A percentile compares a stretch with the other conserved stretches of the same genome.
These are phyloP conservation scores for Aporophyla lueneburgensis DNA, from an alignment of 2,888 invertebrate genomes.

Conservation along the genomic window DNA sequence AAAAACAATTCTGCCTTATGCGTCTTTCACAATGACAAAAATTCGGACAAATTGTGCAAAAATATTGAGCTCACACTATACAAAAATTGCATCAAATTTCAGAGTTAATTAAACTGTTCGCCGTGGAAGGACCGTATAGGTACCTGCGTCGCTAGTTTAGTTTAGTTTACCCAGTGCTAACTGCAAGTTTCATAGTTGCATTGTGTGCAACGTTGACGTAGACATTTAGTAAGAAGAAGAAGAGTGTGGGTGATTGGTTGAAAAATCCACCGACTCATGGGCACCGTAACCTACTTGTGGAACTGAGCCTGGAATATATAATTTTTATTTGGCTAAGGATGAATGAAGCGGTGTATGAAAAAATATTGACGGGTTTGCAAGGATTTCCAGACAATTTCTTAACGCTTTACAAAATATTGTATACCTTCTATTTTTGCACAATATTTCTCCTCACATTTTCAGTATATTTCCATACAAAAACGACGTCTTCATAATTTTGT, in stretches of 20 bases:
- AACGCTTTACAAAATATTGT: background rate
- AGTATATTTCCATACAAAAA: background rate
- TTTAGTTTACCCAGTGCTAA: background rate
- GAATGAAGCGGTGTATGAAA: too few relatives aligned
- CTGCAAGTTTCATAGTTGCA: background rate
- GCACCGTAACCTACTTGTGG: background rate
- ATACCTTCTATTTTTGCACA: background rate
- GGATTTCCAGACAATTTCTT: too few relatives aligned
- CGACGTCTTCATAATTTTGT: background rate
- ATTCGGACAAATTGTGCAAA: too few relatives aligned
- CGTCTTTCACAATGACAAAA: too few relatives aligned
- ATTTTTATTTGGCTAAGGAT: too few relatives aligned
- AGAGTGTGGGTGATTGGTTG: too few relatives aligned
- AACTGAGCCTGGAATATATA: background rate
- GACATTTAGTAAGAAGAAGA: background rate
- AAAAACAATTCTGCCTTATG: too few relatives aligned
- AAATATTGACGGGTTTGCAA: background rate
- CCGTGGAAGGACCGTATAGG: too few relatives aligned
- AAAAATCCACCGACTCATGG: background rate
- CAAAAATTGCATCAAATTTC: too few relatives aligned
- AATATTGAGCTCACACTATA: too few relatives aligned
- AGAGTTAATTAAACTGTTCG: too few relatives aligned
- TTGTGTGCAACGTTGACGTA: background rate
- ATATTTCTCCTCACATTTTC: background rate
- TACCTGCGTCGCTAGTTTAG: too few relatives aligned